Percentiles rank a stretch among this genome's conserved stretches.
phyloP scores from a whole-genome alignment of 2,888 invertebrate species.

The Myathropa florea region DNA sequence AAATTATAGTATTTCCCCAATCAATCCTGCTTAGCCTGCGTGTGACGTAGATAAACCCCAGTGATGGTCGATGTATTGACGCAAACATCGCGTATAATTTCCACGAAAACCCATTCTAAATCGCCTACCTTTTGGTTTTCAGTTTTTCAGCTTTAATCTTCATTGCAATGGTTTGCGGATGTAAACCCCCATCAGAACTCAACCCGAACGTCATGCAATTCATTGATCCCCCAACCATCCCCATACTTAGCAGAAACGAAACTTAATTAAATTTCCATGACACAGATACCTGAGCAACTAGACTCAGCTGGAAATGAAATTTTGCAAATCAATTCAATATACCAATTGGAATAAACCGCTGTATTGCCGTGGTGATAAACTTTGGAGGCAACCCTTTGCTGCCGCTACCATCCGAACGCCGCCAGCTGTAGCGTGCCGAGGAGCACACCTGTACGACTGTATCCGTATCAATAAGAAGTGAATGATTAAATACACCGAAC shows the following conservation, averaged over 20 bases:
- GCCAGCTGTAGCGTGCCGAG: not conserved
- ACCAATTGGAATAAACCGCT: slow-evolving; percentile 28
- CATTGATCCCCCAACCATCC: not conserved
- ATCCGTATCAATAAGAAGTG: slow-evolving; percentile 17
- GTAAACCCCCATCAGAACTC: not conserved
- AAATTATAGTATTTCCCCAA: slow-evolving; percentile 23
- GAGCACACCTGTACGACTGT: slow-evolving; percentile 5
- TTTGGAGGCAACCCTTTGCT: not conserved
- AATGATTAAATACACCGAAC: slow-evolving; percentile 42
- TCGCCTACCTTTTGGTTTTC: not conserved
- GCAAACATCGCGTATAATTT: not conserved
- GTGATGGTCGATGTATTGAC: not conserved
- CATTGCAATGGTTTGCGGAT: not conserved
- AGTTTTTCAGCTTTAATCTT: not conserved
- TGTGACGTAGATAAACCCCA: slow-evolving; percentile 2
- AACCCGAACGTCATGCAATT: not conserved
- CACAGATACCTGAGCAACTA: not conserved
- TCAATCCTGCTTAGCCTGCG: not conserved
- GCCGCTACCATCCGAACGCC: not conserved
- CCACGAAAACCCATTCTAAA: not conserved
- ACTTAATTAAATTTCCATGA: slow-evolving; percentile 28
- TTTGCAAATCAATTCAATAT: slow-evolving; percentile 21
- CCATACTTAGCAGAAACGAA: not conserved
- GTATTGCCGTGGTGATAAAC: slow-evolving; percentile 9
- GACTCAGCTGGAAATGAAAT: not conserved